Conservation (phyloP, 2,797 vertebrate genomes). For the Enteromius trimaculatus region DNA sequence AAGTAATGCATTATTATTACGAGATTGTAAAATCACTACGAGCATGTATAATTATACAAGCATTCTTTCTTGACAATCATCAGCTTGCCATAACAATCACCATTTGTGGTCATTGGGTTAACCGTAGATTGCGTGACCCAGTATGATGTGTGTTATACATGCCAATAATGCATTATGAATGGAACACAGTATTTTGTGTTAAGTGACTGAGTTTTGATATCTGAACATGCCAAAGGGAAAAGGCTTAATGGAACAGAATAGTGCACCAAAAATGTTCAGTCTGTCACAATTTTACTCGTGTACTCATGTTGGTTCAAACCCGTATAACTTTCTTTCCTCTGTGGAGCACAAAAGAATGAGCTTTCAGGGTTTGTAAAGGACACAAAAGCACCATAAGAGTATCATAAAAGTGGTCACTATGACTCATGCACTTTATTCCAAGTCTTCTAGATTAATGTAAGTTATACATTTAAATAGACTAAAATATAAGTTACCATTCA, state of each 20-base stretch:
- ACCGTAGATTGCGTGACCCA: slow-evolving; percentile 29
- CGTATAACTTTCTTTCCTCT: background rate
- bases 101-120: slow-evolving; percentile 52
- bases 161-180: slow-evolving; percentile 58
- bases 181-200: slow-evolving; percentile 22
- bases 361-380: background rate
- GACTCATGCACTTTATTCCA: background rate
- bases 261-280: slow-evolving; percentile 7
- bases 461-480: background rate
- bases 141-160: slow-evolving; percentile 56
- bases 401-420: background rate
- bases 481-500: background rate
- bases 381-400: background rate
- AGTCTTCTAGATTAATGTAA: background rate
- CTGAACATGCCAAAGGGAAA: slow-evolving; percentile 11
- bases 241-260: slow-evolving; percentile 16
- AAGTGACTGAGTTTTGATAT: slow-evolving; percentile 27
- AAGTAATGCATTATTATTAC: slow-evolving; percentile 57
- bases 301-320: background rate
- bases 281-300: background rate
- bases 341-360: background rate
- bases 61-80: slow-evolving; percentile 30
- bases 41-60: slow-evolving; percentile 58
- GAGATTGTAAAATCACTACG: slow-evolving; percentile 52
- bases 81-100: slow-evolving; percentile 52